phyloP scores from a whole-genome alignment of 2,113 vertebrate genomes.

The Delphinapterus leucas region DNA sequence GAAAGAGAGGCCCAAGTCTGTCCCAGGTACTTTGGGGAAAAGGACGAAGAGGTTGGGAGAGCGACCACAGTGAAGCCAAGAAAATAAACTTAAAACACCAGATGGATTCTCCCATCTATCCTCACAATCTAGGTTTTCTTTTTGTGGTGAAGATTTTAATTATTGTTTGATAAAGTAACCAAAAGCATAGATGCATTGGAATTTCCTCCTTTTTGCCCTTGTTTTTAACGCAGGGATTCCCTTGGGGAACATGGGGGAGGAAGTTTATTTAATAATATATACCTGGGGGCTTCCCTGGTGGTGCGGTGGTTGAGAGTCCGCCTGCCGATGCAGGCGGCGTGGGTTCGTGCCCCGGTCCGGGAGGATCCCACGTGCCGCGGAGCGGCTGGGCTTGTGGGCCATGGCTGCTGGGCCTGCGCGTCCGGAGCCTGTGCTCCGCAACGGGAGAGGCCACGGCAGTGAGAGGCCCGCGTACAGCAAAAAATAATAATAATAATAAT shows the following conservation, averaged over 20 bases:
- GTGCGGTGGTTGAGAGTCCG: no score
- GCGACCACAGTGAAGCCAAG: neutral
- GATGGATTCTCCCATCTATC: neutral
- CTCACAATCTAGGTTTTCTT: neutral
- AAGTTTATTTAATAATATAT: neutral
- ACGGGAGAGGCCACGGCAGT: no score
- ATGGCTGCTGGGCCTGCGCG: no score
- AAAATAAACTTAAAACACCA: constrained; percentile 3
- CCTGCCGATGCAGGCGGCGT: no score
- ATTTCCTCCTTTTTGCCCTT: neutral
- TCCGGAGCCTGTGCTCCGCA: no score
- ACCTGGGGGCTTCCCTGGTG: neutral
- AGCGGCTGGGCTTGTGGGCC: no score
- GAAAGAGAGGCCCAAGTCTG: neutral
- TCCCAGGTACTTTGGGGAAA: neutral
- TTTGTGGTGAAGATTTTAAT: constrained; percentile 19
- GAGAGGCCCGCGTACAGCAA: no score
- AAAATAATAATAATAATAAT: neutral
- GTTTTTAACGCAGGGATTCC: neutral
- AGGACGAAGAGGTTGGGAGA: neutral
- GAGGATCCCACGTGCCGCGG: no score
- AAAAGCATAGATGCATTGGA: neutral
- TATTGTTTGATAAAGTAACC: neutral
- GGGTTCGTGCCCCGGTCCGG: no score
- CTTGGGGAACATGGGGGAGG: neutral